Percentiles rank a stretch among this genome's conserved stretches.
Conservation (phyloP, 2,888 invertebrate species). For the Leptarthrus brevirostris region DNA sequence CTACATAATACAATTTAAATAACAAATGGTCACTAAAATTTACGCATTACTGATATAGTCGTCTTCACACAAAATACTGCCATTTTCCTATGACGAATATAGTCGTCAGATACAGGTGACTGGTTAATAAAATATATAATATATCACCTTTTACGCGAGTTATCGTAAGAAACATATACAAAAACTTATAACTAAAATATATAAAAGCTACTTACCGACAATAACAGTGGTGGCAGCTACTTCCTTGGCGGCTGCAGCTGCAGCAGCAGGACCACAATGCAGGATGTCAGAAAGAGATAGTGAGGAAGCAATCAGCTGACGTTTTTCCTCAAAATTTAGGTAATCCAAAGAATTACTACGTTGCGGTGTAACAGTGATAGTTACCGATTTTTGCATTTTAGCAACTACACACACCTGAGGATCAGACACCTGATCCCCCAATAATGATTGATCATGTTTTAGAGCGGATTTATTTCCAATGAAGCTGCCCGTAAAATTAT, state of each 20-base stretch:
- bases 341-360: conserved; percentile 88
- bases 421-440: conserved; percentile 56
- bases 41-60: no score
- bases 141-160: no score
- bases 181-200: neutral
- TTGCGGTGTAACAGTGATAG: conserved; percentile 76
- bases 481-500: conserved; percentile 47
- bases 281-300: conserved; percentile 87
- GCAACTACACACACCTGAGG: conserved; percentile 66
- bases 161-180: no score
- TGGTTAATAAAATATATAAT: no score
- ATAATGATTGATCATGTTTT: conserved; percentile 15
- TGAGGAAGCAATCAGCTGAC: conserved; percentile 89
- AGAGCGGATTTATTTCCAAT: conserved; percentile 30
- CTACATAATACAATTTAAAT: no score
- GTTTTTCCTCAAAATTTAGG: conserved; percentile 91
- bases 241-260: conserved; percentile 66
- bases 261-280: conserved; percentile 75
- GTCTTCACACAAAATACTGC: no score
- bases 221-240: conserved; percentile 67
- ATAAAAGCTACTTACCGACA: conserved; percentile 60
- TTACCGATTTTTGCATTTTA: conserved; percentile 72
- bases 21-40: no score
- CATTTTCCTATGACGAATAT: no score
- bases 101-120: no score